Conservation (phyloP, 2,797 vertebrate genomes). For the Clarias laeviceps region DNA sequence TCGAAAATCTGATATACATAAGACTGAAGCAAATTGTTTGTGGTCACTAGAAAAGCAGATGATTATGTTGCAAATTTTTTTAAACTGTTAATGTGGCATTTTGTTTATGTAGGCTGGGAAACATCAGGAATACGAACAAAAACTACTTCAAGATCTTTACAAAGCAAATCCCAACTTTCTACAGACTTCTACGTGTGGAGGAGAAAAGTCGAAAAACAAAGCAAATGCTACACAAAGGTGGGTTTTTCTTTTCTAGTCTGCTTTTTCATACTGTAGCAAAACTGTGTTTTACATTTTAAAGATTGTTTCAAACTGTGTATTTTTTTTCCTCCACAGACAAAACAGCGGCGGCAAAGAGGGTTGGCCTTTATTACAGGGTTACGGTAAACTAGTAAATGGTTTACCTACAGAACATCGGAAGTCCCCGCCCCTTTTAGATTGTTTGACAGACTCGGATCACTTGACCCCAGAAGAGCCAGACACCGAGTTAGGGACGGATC, state of each 20-base stretch:
- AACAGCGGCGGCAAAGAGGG: slow-evolving; percentile 91
- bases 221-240: slow-evolving; percentile 85
- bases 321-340: slow-evolving; percentile 73
- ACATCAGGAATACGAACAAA: slow-evolving; percentile 90
- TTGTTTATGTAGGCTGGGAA: slow-evolving; percentile 78
- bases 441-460: slow-evolving; percentile 80
- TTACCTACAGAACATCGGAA: slow-evolving; percentile 78
- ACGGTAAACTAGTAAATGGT: slow-evolving; percentile 78
- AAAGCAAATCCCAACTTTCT: slow-evolving; percentile 88
- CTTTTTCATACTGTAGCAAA: too few relatives aligned
- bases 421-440: slow-evolving; percentile 80
- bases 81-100: not conserved
- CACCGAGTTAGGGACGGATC: slow-evolving; percentile 67
- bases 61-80: not conserved
- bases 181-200: slow-evolving; percentile 80
- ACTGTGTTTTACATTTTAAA: not conserved
- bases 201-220: slow-evolving; percentile 89
- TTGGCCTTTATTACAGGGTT: slow-evolving; percentile 91
- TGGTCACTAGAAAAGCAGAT: not conserved
- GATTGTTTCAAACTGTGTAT: not conserved
- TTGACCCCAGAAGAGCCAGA: slow-evolving; percentile 79
- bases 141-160: slow-evolving; percentile 87
- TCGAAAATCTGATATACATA: not conserved
- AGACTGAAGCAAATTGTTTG: not conserved
- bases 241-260: not conserved